Percentiles rank a stretch among this genome's conserved stretches.
Evolutionary conservation across 2,113 vertebrate species (phyloP).

Genomic region (Cranoglanis bouderius): DNA sequence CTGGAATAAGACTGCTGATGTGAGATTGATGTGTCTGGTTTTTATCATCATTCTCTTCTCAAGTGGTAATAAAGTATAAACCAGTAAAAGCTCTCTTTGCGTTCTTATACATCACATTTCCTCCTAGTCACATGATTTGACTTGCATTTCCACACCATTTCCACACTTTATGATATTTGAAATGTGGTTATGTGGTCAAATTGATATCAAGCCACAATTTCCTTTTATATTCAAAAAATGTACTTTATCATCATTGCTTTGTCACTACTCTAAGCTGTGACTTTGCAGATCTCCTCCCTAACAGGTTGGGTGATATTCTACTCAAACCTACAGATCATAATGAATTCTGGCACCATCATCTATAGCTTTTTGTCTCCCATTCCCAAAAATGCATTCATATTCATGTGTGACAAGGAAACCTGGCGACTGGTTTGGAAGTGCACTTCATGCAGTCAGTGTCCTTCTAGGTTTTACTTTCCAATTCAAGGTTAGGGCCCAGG

Average conservation of each 20-base stretch:
- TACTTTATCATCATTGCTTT: neutral
- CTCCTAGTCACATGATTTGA: slow-evolving; percentile 8
- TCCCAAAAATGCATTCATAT: slow-evolving; percentile 46
- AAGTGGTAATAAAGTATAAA: neutral
- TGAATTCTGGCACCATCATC: neutral
- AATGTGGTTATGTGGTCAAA: neutral
- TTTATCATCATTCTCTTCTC: neutral
- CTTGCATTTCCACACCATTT: slow-evolving; percentile 12
- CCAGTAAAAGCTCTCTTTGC: neutral
- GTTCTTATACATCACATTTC: neutral
- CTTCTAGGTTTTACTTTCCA: slow-evolving; percentile 43
- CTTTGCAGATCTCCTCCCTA: neutral
- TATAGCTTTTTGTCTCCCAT: slow-evolving; percentile 35
- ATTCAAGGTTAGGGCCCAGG: slow-evolving; percentile 61
- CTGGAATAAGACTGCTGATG: slow-evolving; percentile 51
- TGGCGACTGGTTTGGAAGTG: slow-evolving; percentile 54
- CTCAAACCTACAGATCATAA: neutral
- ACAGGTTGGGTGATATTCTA: neutral
- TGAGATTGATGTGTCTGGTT: slow-evolving; percentile 41
- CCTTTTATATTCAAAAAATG: neutral
- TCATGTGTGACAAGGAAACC: slow-evolving; percentile 36
- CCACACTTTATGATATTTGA: neutral
- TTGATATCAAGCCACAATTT: neutral
- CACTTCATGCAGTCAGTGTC: slow-evolving; percentile 54
- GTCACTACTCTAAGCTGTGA: neutral